phyloP scores from a whole-genome alignment of 1,140 invertebrate genomes.

The Oscheius sp. region DNA sequence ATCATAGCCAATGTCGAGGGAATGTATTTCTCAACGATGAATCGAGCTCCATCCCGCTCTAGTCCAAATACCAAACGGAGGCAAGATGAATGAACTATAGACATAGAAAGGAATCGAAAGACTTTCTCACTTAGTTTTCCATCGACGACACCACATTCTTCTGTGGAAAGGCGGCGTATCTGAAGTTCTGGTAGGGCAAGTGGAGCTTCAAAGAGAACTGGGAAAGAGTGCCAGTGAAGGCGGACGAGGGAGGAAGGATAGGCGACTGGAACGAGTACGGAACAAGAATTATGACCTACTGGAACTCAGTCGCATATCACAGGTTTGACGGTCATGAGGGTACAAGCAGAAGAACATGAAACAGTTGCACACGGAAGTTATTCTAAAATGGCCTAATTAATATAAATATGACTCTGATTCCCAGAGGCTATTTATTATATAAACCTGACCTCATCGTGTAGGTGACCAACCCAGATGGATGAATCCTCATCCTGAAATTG shows the following conservation, averaged over 20 bases:
- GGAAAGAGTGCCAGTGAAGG: constrained; percentile 47
- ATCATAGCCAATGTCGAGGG: constrained; percentile 52
- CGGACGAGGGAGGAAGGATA: constrained; percentile 52
- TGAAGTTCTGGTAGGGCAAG: constrained; percentile 52
- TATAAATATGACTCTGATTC: no score
- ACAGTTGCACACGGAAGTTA: constrained; percentile 40
- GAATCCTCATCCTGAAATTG: constrained; percentile 58
- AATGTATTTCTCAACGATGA: constrained; percentile 59
- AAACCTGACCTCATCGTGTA: constrained; percentile 52
- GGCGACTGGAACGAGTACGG: constrained; percentile 46
- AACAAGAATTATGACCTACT: constrained; percentile 37
- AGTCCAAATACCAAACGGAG: constrained; percentile 49
- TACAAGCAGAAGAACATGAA: constrained; percentile 57
- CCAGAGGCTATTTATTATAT: not conserved
- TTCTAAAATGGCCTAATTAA: no score
- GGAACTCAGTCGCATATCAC: constrained; percentile 57
- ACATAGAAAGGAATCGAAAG: not conserved
- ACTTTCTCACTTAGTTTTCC: constrained; percentile 52
- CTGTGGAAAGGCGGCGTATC: constrained; percentile 46
- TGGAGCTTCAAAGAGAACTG: constrained; percentile 44
- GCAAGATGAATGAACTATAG: constrained; percentile 55
- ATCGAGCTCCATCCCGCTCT: constrained; percentile 53
- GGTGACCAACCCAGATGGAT: constrained; percentile 49
- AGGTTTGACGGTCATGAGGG: constrained; percentile 56
- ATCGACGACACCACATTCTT: constrained; percentile 44